Evolutionary conservation across 2,888 invertebrate genomes (phyloP).

Genomic region (Dicycla oo): DNA sequence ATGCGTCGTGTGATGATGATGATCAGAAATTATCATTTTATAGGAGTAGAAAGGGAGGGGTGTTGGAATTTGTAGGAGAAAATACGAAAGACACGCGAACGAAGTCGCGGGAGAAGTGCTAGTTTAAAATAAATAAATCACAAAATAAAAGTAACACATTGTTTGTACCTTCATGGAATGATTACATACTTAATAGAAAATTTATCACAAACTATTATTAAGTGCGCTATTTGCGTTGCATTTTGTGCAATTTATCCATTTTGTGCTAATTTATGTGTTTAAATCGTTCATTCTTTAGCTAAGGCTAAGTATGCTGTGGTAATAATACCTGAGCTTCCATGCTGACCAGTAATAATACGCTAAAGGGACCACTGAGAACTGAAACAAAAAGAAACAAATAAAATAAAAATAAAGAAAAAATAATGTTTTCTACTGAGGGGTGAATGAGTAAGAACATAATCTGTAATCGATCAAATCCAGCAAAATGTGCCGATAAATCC

Average conservation of each 20-base stretch:
- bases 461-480: not conserved
- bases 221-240: constrained; percentile 46
- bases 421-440: not conserved
- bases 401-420: constrained; percentile 59
- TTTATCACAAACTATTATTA: not conserved
- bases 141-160: too few species aligned
- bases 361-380: constrained; percentile 86
- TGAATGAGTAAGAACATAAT: not conserved
- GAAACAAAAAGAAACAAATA: constrained; percentile 81
- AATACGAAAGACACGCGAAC: too few species aligned
- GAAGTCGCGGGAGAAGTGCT: too few species aligned
- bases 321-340: constrained; percentile 41
- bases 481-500: not conserved
- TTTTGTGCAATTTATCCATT: constrained; percentile 63
- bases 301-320: constrained; percentile 26
- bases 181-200: constrained; percentile 14
- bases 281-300: constrained; percentile 36
- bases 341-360: constrained; percentile 69
- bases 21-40: too few species aligned
- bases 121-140: too few species aligned
- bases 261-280: constrained; percentile 53
- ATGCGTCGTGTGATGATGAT: too few species aligned
- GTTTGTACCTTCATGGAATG: constrained; percentile 17
- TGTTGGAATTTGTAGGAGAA: too few species aligned
- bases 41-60: too few species aligned